Evolutionary conservation across 2,113 vertebrate genomes (phyloP).

Genomic region (Hippocampus abdominalis): DNA sequence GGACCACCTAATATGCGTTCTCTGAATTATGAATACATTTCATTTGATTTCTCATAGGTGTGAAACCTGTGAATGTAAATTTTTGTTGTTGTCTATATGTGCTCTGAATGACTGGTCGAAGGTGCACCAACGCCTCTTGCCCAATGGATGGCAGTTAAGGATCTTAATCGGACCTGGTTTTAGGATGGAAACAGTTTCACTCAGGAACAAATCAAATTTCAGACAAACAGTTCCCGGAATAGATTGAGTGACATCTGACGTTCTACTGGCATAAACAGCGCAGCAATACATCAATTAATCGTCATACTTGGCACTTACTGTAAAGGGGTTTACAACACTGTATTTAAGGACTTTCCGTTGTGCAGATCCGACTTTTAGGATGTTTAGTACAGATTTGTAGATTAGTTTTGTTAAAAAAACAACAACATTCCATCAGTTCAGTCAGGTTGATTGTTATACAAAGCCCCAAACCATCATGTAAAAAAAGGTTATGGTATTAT

Average conservation of each 20-base stretch:
- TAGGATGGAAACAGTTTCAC: not conserved
- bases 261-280: not conserved
- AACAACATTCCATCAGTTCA: not conserved
- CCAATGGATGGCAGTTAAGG: too few species aligned
- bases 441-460: conserved; percentile 18
- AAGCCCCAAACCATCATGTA: conserved; percentile 11
- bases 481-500: conserved; percentile 20
- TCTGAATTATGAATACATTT: too few species aligned
- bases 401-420: conserved; percentile 36
- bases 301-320: not conserved
- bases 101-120: too few species aligned
- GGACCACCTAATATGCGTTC: too few species aligned
- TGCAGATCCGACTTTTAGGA: not conserved
- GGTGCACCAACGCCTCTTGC: too few species aligned
- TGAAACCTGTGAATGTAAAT: too few species aligned
- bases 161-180: too few species aligned
- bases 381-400: conserved; percentile 5
- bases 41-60: too few species aligned
- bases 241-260: not conserved
- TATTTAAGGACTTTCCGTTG: not conserved
- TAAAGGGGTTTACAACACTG: not conserved
- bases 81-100: too few species aligned
- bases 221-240: not conserved
- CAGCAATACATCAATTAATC: not conserved
- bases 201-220: not conserved